Evolutionary conservation across 1,140 invertebrate species (phyloP), one percentile per base, ranked within the genome.

Genomic region (Lepidurus arcticus): DNA sequence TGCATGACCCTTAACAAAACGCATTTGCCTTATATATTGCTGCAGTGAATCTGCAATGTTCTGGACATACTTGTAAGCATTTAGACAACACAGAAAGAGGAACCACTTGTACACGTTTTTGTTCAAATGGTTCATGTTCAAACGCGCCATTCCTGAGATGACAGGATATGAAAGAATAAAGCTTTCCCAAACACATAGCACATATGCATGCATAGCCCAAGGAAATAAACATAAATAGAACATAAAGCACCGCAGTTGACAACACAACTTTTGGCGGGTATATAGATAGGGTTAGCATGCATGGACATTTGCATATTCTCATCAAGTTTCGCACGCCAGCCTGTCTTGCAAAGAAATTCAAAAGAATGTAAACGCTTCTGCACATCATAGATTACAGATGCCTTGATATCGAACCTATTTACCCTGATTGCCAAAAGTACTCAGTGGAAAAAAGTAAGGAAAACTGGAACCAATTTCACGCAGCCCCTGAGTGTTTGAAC

Each of bases 221-320:
- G 3, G 16, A 21, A 65, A 65, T 1, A 5, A 65, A 21, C 13
- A 65, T n/a, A 47, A 65, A 65, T 16, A 65, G 16, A 65, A 21
- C 21, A 13, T 16, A 47, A 47, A 34, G 4, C 34, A 34, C 4
- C 34, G 34, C 45, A 65, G 53, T 21, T 1, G 7, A 65, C 53
- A 21, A 16, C 16, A 65, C 16, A 65, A 21, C 4, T 21, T 13
- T 65, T 65, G 0, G 4, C 1, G 13, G 21, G 21, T 21, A 65
- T 21, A 65, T 1, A 65, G 21, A 9, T 13, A 65, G 21, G 16
- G 53, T 65, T 65, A 65, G 53, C 53, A 65, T 65, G 53, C 53
- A 65, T 65, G 53, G 34, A 65, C 53, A 65, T 65, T 65, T 65
- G 53, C 53, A 65, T 65, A 65, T 65, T 13, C 53, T 65, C 53